Percentiles rank a stretch among this genome's conserved stretches.
Conservation (phyloP, 1,140 invertebrate species). For the Leguminivora glycinivorella region DNA sequence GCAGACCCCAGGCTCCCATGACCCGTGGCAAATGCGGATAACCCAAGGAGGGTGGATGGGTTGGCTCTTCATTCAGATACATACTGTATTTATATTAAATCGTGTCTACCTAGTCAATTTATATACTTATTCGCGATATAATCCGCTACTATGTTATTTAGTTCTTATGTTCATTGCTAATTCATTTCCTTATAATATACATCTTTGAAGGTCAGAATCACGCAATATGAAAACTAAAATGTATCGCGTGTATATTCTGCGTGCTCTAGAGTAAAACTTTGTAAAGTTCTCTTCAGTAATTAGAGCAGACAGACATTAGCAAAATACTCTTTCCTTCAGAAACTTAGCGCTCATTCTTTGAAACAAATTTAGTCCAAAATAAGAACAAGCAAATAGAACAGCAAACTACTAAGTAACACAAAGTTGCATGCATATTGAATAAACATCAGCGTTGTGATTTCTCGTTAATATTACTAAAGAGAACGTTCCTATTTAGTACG, state of each 20-base stretch:
- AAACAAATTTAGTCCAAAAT: constrained; percentile 1
- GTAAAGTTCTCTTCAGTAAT: neutral
- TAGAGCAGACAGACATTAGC: neutral
- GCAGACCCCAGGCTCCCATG: no score
- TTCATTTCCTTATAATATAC: no score
- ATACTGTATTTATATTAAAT: no score
- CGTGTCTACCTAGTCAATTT: no score
- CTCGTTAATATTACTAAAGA: constrained; percentile 21
- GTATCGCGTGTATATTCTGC: neutral
- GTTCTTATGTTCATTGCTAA: no score
- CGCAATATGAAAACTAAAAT: neutral
- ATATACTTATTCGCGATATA: no score
- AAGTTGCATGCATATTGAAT: constrained; percentile 26
- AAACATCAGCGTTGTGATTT: constrained; percentile 10
- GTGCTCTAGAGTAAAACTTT: neutral
- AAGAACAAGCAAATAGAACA: constrained; percentile 9
- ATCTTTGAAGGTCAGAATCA: neutral
- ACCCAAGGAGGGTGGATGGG: no score
- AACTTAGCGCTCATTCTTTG: neutral
- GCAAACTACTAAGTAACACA: constrained; percentile 15
- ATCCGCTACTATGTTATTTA: no score
- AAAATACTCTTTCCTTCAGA: neutral
- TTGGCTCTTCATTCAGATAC: no score
- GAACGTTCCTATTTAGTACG: neutral
- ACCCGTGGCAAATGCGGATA: no score